Percentiles rank a stretch among this genome's conserved stretches.
Evolutionary conservation across 2,888 invertebrate genomes (phyloP).

Genomic region (Acholoe squamosa): DNA sequence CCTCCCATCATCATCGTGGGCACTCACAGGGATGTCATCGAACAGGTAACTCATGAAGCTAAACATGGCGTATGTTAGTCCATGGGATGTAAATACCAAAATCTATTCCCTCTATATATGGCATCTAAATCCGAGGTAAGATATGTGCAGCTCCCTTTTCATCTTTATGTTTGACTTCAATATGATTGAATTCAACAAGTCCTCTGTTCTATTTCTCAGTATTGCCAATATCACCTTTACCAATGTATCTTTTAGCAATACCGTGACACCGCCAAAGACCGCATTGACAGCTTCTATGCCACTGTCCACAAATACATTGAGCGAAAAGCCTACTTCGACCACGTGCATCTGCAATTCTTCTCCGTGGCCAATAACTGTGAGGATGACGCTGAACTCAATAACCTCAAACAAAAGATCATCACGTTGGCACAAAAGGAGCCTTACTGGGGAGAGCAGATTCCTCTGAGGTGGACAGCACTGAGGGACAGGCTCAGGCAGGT

Average conservation of each 20-base stretch:
- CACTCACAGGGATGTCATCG: slow-evolving; percentile 18
- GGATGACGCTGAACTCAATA: not conserved
- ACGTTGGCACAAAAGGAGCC: not conserved
- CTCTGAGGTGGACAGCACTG: slow-evolving; percentile 27
- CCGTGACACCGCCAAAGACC: not conserved
- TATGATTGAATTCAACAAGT: too few relatives aligned
- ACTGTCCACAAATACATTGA: slow-evolving; percentile 8
- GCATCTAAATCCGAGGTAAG: too few relatives aligned
- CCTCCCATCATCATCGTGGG: slow-evolving; percentile 43
- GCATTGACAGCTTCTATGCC: not conserved
- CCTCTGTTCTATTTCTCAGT: too few relatives aligned
- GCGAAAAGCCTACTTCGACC: slow-evolving; percentile 14
- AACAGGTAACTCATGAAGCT: not conserved
- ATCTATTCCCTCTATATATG: too few relatives aligned
- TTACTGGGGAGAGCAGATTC: slow-evolving; percentile 15
- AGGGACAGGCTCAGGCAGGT: slow-evolving; percentile 7
- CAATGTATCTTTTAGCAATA: not conserved
- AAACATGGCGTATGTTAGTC: too few relatives aligned
- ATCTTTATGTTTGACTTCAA: too few relatives aligned
- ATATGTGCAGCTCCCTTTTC: too few relatives aligned
- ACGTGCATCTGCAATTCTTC: slow-evolving; percentile 12
- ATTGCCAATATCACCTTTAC: too few relatives aligned
- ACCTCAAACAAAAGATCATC: slow-evolving; percentile 12
- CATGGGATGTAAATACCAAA: too few relatives aligned
- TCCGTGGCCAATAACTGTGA: not conserved